phyloP scores from a whole-genome alignment of 2,888 invertebrate species.

The Calliphora vomitoria region DNA sequence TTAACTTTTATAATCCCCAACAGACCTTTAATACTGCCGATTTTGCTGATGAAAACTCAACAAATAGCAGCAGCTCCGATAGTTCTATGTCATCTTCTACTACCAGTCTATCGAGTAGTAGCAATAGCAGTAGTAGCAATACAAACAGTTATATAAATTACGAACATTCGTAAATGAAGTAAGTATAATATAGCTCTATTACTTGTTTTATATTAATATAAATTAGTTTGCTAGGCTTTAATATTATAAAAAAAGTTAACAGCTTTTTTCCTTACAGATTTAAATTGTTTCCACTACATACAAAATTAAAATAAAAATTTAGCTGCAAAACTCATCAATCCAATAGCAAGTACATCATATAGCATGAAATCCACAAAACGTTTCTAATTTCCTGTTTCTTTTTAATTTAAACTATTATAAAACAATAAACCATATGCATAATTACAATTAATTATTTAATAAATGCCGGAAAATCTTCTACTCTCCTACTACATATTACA shows the following conservation, averaged over 20 bases:
- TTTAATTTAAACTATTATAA: conserved; percentile 18
- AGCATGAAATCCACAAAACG: conserved; percentile 36
- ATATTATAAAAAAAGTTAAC: too few relatives aligned
- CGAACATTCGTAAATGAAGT: conserved; percentile 58
- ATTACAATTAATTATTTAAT: conserved; percentile 25
- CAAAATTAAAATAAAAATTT: conserved; percentile 7
- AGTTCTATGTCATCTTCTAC: conserved; percentile 66
- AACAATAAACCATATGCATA: background rate
- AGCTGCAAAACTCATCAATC: conserved; percentile 24
- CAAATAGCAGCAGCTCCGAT: conserved; percentile 67
- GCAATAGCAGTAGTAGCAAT: conserved; percentile 67
- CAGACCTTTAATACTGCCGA: conserved; percentile 66
- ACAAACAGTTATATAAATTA: conserved; percentile 57
- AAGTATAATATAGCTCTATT: too few relatives aligned
- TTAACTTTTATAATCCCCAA: conserved; percentile 69
- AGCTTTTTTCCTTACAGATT: conserved; percentile 48
- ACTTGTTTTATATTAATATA: too few relatives aligned
- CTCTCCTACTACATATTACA: background rate
- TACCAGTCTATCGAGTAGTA: conserved; percentile 65
- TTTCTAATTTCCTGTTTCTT: conserved; percentile 7
- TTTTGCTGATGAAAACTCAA: conserved; percentile 63
- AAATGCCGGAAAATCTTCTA: too few relatives aligned
- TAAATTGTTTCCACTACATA: conserved; percentile 17
- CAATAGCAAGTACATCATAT: conserved; percentile 27
- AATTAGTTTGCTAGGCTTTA: too few relatives aligned